Evolutionary conservation across 2,888 invertebrate species (phyloP).

Genomic region (Sphaerophoria taeniata): DNA sequence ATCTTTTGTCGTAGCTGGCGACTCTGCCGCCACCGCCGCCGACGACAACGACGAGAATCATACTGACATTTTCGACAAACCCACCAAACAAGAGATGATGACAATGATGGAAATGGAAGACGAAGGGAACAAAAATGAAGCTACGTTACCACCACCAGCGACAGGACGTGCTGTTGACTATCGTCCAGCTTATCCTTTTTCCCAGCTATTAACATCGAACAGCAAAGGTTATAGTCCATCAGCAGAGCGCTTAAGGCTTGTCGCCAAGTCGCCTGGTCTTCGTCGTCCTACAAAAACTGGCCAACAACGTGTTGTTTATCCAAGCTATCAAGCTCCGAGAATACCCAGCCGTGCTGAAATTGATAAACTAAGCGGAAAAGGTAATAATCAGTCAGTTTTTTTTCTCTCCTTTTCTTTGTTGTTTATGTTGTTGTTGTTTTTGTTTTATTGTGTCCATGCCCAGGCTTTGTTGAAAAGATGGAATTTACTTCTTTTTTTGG

Average conservation of each 20-base stretch:
- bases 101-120: neutral
- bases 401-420: too few relatives aligned
- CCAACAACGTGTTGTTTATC: conserved; percentile 71
- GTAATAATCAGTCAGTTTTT: conserved; percentile 66
- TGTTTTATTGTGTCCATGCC: neutral
- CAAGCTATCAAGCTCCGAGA: conserved; percentile 71
- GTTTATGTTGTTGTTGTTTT: conserved; percentile 35
- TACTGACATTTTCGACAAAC: conserved; percentile 48
- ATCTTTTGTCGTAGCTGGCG: conserved; percentile 39
- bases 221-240: conserved; percentile 73
- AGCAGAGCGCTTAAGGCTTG: conserved; percentile 54
- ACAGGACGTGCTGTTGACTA: conserved; percentile 81
- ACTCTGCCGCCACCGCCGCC: too few relatives aligned
- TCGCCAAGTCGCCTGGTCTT: conserved; percentile 40
- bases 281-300: too few relatives aligned
- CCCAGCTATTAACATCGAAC: conserved; percentile 78
- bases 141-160: conserved; percentile 61
- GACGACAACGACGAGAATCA: conserved; percentile 33
- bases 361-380: conserved; percentile 77
- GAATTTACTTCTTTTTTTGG: conserved; percentile 15
- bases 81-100: too few relatives aligned
- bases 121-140: conserved; percentile 13
- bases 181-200: conserved; percentile 80
- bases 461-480: conserved; percentile 33
- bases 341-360: conserved; percentile 77